Evolutionary conservation across 2,797 vertebrate genomes (phyloP), one percentile per base, ranked within the genome.

Genomic region (Micrastur ruficollis): DNA sequence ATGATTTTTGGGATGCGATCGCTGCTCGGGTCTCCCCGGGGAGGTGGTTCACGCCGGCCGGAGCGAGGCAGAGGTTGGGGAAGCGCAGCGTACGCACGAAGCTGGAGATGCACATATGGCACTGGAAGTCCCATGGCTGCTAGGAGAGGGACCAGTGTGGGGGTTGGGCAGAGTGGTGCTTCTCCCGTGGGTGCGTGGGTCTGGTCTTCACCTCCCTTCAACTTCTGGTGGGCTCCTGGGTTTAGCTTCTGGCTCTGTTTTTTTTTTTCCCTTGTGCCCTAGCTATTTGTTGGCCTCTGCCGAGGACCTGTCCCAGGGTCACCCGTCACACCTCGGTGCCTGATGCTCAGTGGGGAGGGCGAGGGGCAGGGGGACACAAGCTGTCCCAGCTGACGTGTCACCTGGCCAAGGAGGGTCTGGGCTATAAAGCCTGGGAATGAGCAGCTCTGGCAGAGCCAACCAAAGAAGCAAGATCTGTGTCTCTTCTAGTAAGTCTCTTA

Each of bases 101-200:
- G 49, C 15, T 23, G 13, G 49, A 14, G 18, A 29, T 50, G 56
- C 3, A 8, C 14, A 2, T 0, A 0, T 47, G 21, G 4, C 47
- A 14, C n/a, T 46, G 56, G 0, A 7, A 27, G 66, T 55, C 66
- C 36, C 3, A 1, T 4, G 6, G 67, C 46, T 3, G 0, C n/a
- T 50, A 62, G 6, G 49, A 50, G 53, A 71, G 56, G 53, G 58
- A 79, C 16, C n/a, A 26, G 1, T 3, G 44, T 61, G 40, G n/a
- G 52, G n/a, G 11, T 0, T 3, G 14, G 42, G 55, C 26, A 8
- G 55, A 20, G 34, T 8, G 55, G 5, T n/a, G 50, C 55, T 53
- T 68, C 21, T 73, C 21, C 31, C 6, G 0, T 13, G 65, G 61
- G 19, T 1, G 0, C 4, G 3, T 0, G 0, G 36, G 31, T 72